Base-by-base conservation (phyloP, 2,888 invertebrate genomes). In the Drosophila pseudotakahashii region DNA sequence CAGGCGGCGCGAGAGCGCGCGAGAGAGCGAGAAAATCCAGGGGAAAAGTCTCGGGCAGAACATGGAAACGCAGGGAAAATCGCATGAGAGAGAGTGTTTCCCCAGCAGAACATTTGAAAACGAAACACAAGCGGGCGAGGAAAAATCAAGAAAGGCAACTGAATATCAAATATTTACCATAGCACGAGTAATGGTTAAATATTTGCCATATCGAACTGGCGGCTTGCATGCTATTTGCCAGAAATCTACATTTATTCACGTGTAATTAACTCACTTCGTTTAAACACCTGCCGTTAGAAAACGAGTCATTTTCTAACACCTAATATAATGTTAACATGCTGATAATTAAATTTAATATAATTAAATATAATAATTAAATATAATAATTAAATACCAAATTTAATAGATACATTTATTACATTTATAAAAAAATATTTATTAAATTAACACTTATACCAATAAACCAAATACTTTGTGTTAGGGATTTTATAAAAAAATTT, bases 51-150 rank as follows among this genome's bases (percentile, higher is more conserved):
- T 16, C 50, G 7, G 6, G 13, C 44, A n/a, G n/a, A 26, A 7
- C 2, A 7, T 26, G 1, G 2, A 26, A 30, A 30, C 30, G 36
- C 57, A 2, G 19, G 19, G 13, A 37, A 61, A 61, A 19, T 71
- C 64, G 73, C 71, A 71, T 73, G 71, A 37, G 51, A 73, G 50
- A 63, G n/a, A 11, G 9, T 10, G 32, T 1, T 7, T 3, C 11
- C 16, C 10, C 14, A 11, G 9, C 7, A 16, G 39, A 71, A 63
- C 64, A 14, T 39, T 55, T 30, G 39, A 30, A 51, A 58, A 11
- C 19, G 59, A 39, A 73, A 73, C 50, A 48, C 30, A 5, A 19
- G 19, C n/a, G 7, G 37, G 32, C 7, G 48, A 48, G 47, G 52
- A 42, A 48, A 16, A 67, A 32, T 67, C 58, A 57, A 57, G 58